These are phyloP conservation scores for Pithys albifrons DNA, from an alignment of 2,113 vertebrate species.

Conservation along the genomic window DNA sequence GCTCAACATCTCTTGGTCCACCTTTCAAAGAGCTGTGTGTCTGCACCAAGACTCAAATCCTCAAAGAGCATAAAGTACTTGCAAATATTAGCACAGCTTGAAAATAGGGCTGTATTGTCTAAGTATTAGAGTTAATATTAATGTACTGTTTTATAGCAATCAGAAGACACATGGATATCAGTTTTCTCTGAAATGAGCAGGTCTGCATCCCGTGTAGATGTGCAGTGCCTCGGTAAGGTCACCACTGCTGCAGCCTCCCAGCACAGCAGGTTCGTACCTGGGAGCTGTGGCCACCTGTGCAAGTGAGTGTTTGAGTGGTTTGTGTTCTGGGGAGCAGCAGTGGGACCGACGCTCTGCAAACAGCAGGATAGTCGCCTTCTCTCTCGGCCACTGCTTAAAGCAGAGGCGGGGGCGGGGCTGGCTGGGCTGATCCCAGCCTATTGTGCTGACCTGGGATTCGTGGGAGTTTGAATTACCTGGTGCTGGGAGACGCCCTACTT, in stretches of 20 bases:
- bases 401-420: rapidly evolving
- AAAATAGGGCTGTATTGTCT: background rate
- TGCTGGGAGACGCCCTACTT: background rate
- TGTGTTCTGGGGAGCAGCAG: rapidly evolving
- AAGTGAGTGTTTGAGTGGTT: rapidly evolving
- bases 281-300: background rate
- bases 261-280: background rate
- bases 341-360: background rate
- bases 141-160: background rate
- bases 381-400: background rate
- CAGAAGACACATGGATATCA: background rate
- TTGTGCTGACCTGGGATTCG: background rate
- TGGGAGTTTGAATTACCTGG: background rate
- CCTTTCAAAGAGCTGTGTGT: background rate
- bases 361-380: background rate
- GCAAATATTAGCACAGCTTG: background rate
- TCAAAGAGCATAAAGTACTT: background rate
- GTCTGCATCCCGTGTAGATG: background rate
- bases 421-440: background rate
- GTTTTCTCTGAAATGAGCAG: background rate
- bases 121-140: background rate
- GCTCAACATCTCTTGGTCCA: background rate
- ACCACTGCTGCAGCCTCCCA: background rate
- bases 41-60: background rate
- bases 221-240: rapidly evolving